phyloP scores from a whole-genome alignment of 2,113 vertebrate species.

The Gnathonemus longibarbis region DNA sequence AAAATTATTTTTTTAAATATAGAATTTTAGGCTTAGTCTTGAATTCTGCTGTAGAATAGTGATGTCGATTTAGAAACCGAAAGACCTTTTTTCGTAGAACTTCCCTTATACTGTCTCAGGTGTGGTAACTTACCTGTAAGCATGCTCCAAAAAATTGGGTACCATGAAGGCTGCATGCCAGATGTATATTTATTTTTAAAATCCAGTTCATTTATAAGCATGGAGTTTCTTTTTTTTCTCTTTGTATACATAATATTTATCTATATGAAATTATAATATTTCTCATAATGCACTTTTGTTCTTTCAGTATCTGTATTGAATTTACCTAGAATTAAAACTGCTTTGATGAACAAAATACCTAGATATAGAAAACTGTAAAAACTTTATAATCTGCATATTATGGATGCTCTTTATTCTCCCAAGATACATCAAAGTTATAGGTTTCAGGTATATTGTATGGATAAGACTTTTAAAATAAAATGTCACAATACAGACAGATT shows the following conservation, averaged over 20 bases:
- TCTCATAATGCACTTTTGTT: conserved; percentile 49
- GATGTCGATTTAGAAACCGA: conserved; percentile 37
- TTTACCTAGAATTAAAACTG: conserved; percentile 40
- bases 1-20: conserved; percentile 50
- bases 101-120: conserved; percentile 56
- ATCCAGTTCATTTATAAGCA: conserved; percentile 44
- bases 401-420: conserved; percentile 48
- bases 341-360: conserved; percentile 48
- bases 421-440: conserved; percentile 52
- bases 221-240: conserved; percentile 35
- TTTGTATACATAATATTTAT: conserved; percentile 37
- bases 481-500: conserved; percentile 46
- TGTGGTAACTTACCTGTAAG: conserved; percentile 50
- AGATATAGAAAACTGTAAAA: conserved; percentile 48
- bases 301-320: conserved; percentile 40
- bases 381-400: conserved; percentile 40
- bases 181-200: conserved; percentile 35
- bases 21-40: conserved; percentile 26
- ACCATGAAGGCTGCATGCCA: conserved; percentile 51
- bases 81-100: conserved; percentile 45
- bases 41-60: conserved; percentile 28
- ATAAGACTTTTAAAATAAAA: conserved; percentile 64
- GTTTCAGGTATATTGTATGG: conserved; percentile 50
- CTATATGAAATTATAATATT: conserved; percentile 49
- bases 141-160: conserved; percentile 46